Base-by-base conservation (phyloP, 2,888 invertebrate genomes). In the Myopa testacea region DNA sequence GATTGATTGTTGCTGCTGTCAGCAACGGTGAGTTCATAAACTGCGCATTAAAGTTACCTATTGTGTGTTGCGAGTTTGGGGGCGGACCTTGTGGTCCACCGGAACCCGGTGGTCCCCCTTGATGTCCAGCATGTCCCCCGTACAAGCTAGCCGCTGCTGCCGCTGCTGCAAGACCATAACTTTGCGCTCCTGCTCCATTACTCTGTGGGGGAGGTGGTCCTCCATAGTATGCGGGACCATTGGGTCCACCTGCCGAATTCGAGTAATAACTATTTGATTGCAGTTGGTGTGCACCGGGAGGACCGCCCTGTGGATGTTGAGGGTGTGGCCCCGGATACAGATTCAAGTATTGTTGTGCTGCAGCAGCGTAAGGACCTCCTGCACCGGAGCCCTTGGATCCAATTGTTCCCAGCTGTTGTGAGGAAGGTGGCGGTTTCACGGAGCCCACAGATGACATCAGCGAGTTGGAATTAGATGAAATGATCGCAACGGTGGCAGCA, bases 391-490 rank as follows among this genome's bases (percentile, higher is more conserved):
- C 85, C 78, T 90, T 90, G 12, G 90, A 89, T 68, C 96, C 95
- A 83, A 96, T 96, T 78, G 96, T 95, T 81, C 95, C 95, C 83
- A 96, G 94, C 84, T 93, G 93, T 88, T 95, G 95, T 80, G 93
- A 92, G 58, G 94, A 93, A 16, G 95, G 94, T 87, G 84, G 96
- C 95, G 81, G 93, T 89, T 94, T 95, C 80, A 93, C 93, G 10
- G 95, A 94, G 86, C 96, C 96, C 74, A 96, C 95, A 14, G 94
- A 94, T 6, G 96, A 95, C 96, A 96, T 96, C 83, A 96, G 91
- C 55, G 95, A 95, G 89, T 96, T 96, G 78, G 96, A 95, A 77
- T 95, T 94, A 81, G 96, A 95, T 60, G 96, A 95, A 82, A 96
- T 96, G 84, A 97, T 92, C 83, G 97, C 95, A 34, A 87, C 87